Evolutionary conservation across 2,113 vertebrate species (phyloP).

Genomic region (Psephotus haematonotus): DNA sequence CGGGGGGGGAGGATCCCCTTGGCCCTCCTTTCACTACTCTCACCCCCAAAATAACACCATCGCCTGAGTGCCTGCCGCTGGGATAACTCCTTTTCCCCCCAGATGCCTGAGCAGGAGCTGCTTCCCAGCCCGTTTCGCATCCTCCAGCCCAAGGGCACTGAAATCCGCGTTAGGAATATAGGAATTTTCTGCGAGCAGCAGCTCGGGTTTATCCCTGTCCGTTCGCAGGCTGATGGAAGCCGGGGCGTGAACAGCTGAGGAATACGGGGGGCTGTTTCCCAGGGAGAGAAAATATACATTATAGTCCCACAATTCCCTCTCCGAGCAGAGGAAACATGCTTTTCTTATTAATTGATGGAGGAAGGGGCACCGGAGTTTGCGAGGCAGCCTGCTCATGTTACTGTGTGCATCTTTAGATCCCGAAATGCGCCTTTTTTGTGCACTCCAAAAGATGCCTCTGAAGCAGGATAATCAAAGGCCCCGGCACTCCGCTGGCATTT

Average conservation of each 20-base stretch:
- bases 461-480: constrained; percentile 34
- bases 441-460: constrained; percentile 31
- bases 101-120: neutral
- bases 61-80: neutral
- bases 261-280: neutral
- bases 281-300: neutral
- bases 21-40: neutral
- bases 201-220: neutral
- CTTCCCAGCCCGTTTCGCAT: neutral
- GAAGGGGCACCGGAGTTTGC: constrained; percentile 40
- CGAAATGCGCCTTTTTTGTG: neutral
- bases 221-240: neutral
- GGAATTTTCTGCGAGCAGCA: neutral
- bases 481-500: neutral
- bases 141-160: neutral
- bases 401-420: constrained; percentile 49
- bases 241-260: neutral
- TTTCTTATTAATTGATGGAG: constrained; percentile 66
- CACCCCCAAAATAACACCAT: neutral
- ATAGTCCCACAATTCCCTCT: neutral
- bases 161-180: neutral
- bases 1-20: neutral
- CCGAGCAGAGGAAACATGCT: constrained; percentile 26
- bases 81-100: neutral
- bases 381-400: constrained; percentile 59